Conservation (phyloP, 2,888 invertebrate species). For the Macaria notata region DNA sequence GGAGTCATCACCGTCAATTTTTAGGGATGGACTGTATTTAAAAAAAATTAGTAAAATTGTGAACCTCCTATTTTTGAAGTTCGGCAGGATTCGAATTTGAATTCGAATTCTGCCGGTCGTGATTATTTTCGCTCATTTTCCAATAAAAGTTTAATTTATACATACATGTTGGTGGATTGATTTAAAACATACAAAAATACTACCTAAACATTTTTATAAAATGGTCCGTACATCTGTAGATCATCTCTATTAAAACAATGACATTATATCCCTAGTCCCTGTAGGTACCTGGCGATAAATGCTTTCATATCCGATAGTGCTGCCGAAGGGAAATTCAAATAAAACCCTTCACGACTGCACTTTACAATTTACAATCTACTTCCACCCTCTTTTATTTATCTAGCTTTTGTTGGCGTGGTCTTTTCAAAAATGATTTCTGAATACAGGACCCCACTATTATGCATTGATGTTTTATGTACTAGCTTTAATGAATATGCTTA, state of each 20-base stretch:
- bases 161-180: too few relatives aligned
- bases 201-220: too few relatives aligned
- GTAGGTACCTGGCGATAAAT: slow-evolving; percentile 36
- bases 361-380: slow-evolving; percentile 11
- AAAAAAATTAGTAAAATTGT: background rate
- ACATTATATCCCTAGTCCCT: slow-evolving; percentile 40
- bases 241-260: slow-evolving; percentile 45
- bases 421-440: background rate
- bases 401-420: background rate
- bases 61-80: too few relatives aligned
- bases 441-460: too few relatives aligned
- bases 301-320: slow-evolving; percentile 40
- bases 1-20: slow-evolving; percentile 19
- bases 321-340: slow-evolving; percentile 33
- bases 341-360: slow-evolving; percentile 19
- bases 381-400: slow-evolving; percentile 3
- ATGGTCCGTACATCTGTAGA: background rate
- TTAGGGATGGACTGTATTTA: slow-evolving; percentile 20
- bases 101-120: too few relatives aligned
- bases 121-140: too few relatives aligned
- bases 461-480: too few relatives aligned
- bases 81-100: too few relatives aligned
- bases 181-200: too few relatives aligned
- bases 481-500: too few relatives aligned
- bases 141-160: too few relatives aligned